Evolutionary conservation across 2,888 invertebrate species (phyloP), one percentile per base, ranked within the genome.

Genomic region (Camponotus fellah): DNA sequence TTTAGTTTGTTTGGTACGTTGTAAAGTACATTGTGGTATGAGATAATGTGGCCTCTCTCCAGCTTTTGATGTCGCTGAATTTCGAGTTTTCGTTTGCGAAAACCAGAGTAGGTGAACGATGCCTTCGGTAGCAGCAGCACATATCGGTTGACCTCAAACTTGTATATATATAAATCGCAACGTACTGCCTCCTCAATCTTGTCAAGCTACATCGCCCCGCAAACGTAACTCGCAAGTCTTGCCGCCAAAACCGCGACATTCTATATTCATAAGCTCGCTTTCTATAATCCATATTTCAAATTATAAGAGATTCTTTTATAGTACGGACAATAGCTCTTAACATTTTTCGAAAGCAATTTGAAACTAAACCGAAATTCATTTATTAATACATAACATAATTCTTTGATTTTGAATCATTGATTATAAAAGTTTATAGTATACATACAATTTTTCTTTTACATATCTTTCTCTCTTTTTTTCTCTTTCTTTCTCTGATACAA

Each of bases 111-210:
- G 68, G 79, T 71, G 79, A 80, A 80, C 79, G 79, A 80, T 80
- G 79, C 60, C 71, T 71, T 80, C 79, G 79, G 79, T 80, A 46
- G 60, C 46, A 84, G 92, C 90, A 75, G 43, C 84, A 71, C 72
- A 92, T 92, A 92, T 89, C 91, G 93, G 90, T 90, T 91, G 91
- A 92, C 92, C 93, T 92, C 92, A 92, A 92, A 93, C 92, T 32
- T 76, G 85, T 82, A 85, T 82, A 82, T 75, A 91, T 93, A 92
- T 93, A 93, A 92, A 91, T 91, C 91, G 90, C 90, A 86, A 85
- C 92, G 90, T 90, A 91, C 92, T 92, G 91, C 89, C 91, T 91
- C 92, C 90, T 92, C 93, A 91, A 91, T 91, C 92, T 92, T 92
- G 92, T 91, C 91, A 91, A 91, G 89, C 84, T 91, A 87, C 91